phyloP scores from a whole-genome alignment of 2,113 vertebrate genomes.

The Gavialis gangeticus region DNA sequence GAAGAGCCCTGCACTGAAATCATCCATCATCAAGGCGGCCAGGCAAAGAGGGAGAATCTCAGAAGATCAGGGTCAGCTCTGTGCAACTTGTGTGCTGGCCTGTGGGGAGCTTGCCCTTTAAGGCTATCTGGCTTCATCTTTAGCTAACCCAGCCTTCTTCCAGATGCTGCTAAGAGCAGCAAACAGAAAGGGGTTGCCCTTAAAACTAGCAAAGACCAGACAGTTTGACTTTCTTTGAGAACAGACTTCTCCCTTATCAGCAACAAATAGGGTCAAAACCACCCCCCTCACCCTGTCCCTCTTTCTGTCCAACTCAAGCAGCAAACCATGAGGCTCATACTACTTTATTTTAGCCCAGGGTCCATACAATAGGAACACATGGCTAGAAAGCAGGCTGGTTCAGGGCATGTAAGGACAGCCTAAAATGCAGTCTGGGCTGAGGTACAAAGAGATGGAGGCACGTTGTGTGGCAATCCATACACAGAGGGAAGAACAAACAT shows the following conservation, averaged over 20 bases:
- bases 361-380: neutral
- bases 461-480: neutral
- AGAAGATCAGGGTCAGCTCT: neutral
- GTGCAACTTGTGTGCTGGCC: neutral
- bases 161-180: neutral
- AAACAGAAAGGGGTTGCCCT: neutral
- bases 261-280: neutral
- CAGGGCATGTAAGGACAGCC: neutral
- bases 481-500: neutral
- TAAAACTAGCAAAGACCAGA: fast-evolving
- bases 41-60: conserved; percentile 22
- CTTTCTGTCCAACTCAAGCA: neutral
- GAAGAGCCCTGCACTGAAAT: neutral
- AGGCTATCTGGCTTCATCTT: neutral
- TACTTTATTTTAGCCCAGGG: conserved; percentile 15
- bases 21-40: conserved; percentile 45
- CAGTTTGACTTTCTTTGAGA: neutral
- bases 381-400: neutral
- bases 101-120: neutral
- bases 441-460: neutral
- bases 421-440: neutral
- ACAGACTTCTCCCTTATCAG: neutral
- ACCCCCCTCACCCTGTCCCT: too few species aligned
- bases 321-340: neutral
- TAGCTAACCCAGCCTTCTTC: neutral